Base-by-base conservation (phyloP, 2,113 vertebrate genomes). In the Garra rufa region DNA sequence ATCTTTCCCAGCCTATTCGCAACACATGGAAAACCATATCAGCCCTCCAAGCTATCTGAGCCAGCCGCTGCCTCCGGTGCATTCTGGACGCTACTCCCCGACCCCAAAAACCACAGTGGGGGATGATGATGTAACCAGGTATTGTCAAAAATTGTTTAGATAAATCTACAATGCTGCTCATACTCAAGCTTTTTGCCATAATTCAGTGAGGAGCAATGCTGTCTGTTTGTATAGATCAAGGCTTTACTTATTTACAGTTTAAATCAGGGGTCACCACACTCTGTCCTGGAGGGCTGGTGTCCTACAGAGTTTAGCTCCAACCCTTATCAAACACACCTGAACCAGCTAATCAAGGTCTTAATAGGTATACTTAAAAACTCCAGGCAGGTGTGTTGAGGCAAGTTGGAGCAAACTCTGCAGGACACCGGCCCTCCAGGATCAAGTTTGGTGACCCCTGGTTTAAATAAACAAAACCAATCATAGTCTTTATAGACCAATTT, bases 11-110 rank as follows among this genome's bases (percentile, higher is more conserved):
- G 97, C 97, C 73, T 95, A 95, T 92, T 94, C 96, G 81, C 97
- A 96, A 69, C 95, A 96, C 88, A 88, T 96, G 88, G 98, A 99
- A 90, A 99, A 99, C 90, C 97, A 99, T 93, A 95, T 98, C 94
- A 95, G 92, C 88, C 91, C 96, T 21, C 93, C 97, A 76, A 92
- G 87, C 90, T 97, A 95, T 93, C 50, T 98, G 93, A 92, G 93
- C 26, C 97, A 97, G 88, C 69, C 95, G 0, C 46, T 93, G 21
- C 93, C 96, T 2, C 96, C 95, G 14, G 91, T 96, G 1, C 94
- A 96, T 34, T 95, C 96, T 2, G 95, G 96, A 52, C 92, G 95
- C 77, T 98, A 96, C 44, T 99, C 97, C 0, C 97, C 97, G 4
- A 92, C 96, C 73, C 95, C 96, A 4, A 98, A 97, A 95, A 94